A percentile compares a stretch with the other conserved stretches of the same genome.
These are phyloP conservation scores for Lithobius niger DNA, from an alignment of 1,140 invertebrate genomes.

Conservation along the genomic window DNA sequence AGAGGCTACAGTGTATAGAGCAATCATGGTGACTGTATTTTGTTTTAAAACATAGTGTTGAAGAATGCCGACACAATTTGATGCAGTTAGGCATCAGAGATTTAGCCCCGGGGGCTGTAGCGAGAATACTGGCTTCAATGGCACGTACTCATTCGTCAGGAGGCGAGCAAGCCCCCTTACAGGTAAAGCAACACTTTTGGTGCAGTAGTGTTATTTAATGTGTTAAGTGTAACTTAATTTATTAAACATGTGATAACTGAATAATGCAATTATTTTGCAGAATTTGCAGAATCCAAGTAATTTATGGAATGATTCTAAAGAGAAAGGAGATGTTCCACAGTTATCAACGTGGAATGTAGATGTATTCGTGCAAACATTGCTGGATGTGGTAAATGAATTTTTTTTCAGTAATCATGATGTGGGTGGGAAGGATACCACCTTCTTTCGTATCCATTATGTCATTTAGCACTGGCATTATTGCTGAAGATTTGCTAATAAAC, in stretches of 20 bases:
- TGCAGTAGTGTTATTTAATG: slow-evolving; percentile 31
- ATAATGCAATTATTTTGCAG: slow-evolving; percentile 31
- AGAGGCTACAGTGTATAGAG: no score
- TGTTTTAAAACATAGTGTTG: slow-evolving; percentile 38
- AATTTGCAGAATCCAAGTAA: slow-evolving; percentile 33
- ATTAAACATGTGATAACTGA: slow-evolving; percentile 7
- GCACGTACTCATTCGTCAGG: slow-evolving; percentile 59
- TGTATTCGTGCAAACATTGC: slow-evolving; percentile 75
- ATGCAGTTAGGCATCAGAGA: slow-evolving; percentile 54
- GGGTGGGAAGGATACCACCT: no score
- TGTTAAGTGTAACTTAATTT: not conserved
- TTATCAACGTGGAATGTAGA: slow-evolving; percentile 80
- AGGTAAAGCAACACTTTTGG: slow-evolving; percentile 13
- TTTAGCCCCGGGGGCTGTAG: slow-evolving; percentile 61
- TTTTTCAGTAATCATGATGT: no score
- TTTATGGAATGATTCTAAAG: slow-evolving; percentile 28
- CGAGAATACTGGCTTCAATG: slow-evolving; percentile 75
- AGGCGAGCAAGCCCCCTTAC: slow-evolving; percentile 36
- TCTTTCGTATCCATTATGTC: no score
- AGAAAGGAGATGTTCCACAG: slow-evolving; percentile 28
- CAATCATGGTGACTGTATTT: no score
- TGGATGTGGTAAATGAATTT: slow-evolving; percentile 54
- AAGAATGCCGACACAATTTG: slow-evolving; percentile 75
- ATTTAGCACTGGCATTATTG: no score
- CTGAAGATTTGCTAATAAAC: no score